These are phyloP conservation scores for Aspidiotus rigidus DNA, from an alignment of 2,888 invertebrate genomes.

Conservation along the genomic window DNA sequence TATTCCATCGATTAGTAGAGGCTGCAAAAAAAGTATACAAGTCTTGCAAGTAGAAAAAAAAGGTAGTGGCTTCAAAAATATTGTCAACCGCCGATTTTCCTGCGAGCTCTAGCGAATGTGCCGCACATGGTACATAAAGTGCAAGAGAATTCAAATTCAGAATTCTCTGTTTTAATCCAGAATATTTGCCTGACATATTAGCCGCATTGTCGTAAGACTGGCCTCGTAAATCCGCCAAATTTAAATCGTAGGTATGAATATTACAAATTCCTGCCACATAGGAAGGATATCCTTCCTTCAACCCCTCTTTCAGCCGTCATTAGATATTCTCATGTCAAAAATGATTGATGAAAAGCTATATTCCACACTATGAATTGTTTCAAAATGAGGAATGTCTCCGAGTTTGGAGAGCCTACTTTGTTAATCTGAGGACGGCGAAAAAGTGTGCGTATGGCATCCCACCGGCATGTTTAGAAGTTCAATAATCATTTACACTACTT, in stretches of 20 bases:
- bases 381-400: too few species aligned
- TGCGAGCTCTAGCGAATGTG: background rate
- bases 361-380: too few species aligned
- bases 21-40: background rate
- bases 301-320: too few species aligned
- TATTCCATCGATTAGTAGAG: background rate
- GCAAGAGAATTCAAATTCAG: constrained; percentile 38
- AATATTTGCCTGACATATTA: constrained; percentile 40
- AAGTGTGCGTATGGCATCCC: too few species aligned
- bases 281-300: too few species aligned
- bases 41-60: background rate
- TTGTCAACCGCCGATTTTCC: background rate
- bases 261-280: too few species aligned
- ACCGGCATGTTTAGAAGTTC: too few species aligned
- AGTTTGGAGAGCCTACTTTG: too few species aligned
- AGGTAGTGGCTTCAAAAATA: background rate
- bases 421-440: too few species aligned
- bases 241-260: constrained; percentile 38
- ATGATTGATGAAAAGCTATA: too few species aligned
- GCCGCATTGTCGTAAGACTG: constrained; percentile 41
- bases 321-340: too few species aligned
- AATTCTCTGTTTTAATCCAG: constrained; percentile 39
- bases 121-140: constrained; percentile 38
- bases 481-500: too few species aligned
- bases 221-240: constrained; percentile 39